phyloP scores from a whole-genome alignment of 2,797 vertebrate species.

The Pelochelys cantorii region DNA sequence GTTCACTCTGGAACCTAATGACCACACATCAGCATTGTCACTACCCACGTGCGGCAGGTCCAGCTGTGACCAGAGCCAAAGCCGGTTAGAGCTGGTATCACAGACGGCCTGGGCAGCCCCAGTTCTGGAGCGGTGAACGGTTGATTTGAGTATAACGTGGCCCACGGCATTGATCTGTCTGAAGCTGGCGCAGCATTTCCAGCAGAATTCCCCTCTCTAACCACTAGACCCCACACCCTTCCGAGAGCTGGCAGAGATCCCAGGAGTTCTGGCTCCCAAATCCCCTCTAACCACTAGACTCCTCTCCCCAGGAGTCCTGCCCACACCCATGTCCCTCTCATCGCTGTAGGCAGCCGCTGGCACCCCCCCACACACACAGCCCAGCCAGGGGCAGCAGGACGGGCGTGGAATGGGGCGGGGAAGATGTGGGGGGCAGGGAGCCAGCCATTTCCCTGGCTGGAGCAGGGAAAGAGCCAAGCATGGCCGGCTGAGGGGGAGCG shows the following conservation, averaged over 20 bases:
- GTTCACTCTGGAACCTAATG: background rate
- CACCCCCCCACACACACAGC: no score
- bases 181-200: background rate
- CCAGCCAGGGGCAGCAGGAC: no score
- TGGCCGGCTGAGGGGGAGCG: no score
- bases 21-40: background rate
- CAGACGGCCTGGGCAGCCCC: background rate
- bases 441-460: background rate
- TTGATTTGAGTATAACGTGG: background rate
- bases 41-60: background rate
- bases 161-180: background rate
- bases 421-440: background rate
- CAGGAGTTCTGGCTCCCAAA: background rate
- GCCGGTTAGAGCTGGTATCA: background rate
- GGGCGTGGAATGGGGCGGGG: no score
- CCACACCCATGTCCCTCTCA: background rate
- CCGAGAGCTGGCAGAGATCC: background rate
- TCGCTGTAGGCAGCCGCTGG: background rate
- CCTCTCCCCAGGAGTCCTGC: background rate
- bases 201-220: no score
- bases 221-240: background rate
- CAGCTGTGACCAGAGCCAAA: background rate
- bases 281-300: background rate
- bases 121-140: background rate
- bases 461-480: background rate